Conservation (phyloP, 2,888 invertebrate species). For the Heliconius charithonia region DNA sequence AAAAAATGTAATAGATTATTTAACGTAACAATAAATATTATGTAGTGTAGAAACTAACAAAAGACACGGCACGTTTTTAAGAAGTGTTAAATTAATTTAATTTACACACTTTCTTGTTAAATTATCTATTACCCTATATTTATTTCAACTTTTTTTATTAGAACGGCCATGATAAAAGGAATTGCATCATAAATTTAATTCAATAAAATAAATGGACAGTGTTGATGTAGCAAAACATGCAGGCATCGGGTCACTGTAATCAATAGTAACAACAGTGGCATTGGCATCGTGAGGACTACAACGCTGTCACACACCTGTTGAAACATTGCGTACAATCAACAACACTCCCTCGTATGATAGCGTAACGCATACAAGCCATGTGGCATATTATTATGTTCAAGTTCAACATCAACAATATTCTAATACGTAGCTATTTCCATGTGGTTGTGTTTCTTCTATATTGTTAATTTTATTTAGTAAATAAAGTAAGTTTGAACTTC, state of each 20-base stretch:
- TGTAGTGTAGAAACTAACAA: no score
- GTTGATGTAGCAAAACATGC: conserved; percentile 28
- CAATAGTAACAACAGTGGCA: conserved; percentile 52
- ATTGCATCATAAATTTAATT: conserved; percentile 24
- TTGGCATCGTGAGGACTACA: conserved; percentile 55
- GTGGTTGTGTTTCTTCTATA: no score
- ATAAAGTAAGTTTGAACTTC: no score
- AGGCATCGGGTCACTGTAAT: conserved; percentile 40
- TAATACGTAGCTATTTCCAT: not conserved
- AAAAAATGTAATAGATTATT: no score
- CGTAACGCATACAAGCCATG: conserved; percentile 20
- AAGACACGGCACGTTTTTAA: not conserved
- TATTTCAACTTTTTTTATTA: not conserved
- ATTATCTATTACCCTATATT: not conserved
- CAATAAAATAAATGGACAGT: conserved; percentile 33
- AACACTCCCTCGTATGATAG: conserved; percentile 48
- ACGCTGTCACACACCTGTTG: conserved; percentile 56
- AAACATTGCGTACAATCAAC: conserved; percentile 30
- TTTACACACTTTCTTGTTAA: not conserved
- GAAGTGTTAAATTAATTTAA: not conserved
- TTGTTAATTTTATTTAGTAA: no score
- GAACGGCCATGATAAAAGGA: not conserved
- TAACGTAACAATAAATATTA: no score
- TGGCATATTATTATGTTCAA: conserved; percentile 55
- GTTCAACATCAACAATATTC: conserved; percentile 47